Conservation (phyloP, 2,113 vertebrate species). For the Fregata magnificens region DNA sequence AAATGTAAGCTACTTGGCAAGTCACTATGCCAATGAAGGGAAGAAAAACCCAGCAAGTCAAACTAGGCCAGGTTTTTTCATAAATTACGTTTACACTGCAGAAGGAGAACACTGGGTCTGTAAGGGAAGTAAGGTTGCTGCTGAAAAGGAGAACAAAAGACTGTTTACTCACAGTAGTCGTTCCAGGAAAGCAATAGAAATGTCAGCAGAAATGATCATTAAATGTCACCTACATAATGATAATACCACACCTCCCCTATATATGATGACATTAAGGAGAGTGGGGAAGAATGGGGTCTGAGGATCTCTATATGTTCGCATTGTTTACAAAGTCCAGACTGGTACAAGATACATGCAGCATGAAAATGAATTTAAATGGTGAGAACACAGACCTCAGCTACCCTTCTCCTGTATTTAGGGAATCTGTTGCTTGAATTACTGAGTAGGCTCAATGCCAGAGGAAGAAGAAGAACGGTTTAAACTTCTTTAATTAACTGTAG, state of each 20-base stretch:
- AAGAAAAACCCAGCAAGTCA: not conserved
- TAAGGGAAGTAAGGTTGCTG: not conserved
- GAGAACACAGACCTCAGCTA: not conserved
- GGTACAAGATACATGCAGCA: not conserved
- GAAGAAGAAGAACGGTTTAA: not conserved
- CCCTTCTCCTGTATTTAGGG: not conserved
- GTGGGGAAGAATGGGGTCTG: not conserved
- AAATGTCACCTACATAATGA: conserved; percentile 27
- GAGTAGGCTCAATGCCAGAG: conserved; percentile 17
- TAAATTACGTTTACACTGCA: not conserved
- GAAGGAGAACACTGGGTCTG: not conserved
- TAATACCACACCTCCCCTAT: not conserved
- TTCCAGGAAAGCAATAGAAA: conserved; percentile 6
- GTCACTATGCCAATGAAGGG: not conserved
- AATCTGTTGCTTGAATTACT: conserved; percentile 26
- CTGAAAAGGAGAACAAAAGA: conserved; percentile 44
- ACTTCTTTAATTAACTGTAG: conserved; percentile 56
- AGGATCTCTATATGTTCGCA: not conserved
- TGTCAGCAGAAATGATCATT: conserved; percentile 27
- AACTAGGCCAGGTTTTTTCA: not conserved
- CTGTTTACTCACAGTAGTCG: conserved; percentile 18
- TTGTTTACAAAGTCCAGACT: not conserved
- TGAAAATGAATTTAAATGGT: conserved; percentile 25
- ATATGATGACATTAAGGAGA: not conserved
- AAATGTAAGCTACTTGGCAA: conserved; percentile 27